Evolutionary conservation across 2,113 vertebrate species (phyloP), one percentile per base, ranked within the genome.

Genomic region (Bubo scandiacus): DNA sequence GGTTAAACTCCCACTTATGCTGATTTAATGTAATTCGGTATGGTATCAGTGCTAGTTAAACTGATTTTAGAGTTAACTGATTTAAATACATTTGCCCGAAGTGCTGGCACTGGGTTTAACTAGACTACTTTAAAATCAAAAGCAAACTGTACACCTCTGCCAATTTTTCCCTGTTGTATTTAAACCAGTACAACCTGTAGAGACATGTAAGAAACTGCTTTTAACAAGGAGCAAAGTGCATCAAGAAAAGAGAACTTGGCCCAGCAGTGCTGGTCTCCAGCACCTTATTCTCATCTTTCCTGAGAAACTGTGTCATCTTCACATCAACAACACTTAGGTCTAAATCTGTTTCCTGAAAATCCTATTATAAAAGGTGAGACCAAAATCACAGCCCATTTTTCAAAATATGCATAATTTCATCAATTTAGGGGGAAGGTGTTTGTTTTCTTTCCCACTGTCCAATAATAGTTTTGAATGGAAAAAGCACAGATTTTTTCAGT

Each of bases 261-360:
- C 86, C 63, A 81, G 89, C 82, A 63, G 80, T 11, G 1, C 83
- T 90, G 84, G 81, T 86, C 94, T 88, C 61, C n/a, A 47, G 47
- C 5, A 11, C 79, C 88, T 95, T 95, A 80, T 97, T 97, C 96
- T 96, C 98, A 97, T 94, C 91, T 92, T 96, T 57, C 84, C 95
- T 95, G 91, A 95, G 96, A 94, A 97, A 95, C 43, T 12, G 90
- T 96, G 91, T 97, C 96, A 91, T 91, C 92, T 90, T 97, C 96
- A 96, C 92, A 5, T 84, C 96, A 97, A 73, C 97, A 98, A 97
- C 98, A 98, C 97, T 96, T 96, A 20, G 21, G 58, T 96, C 97
- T 98, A 98, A 98, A 98, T 97, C 94, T 94, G 95, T 95, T 73
- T 97, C 94, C 83, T 96, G 95, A 97, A 97, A 97, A 91, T 93